These are phyloP conservation scores for Gambusia affinis DNA, from an alignment of 2,113 vertebrate genomes.

Conservation along the genomic window DNA sequence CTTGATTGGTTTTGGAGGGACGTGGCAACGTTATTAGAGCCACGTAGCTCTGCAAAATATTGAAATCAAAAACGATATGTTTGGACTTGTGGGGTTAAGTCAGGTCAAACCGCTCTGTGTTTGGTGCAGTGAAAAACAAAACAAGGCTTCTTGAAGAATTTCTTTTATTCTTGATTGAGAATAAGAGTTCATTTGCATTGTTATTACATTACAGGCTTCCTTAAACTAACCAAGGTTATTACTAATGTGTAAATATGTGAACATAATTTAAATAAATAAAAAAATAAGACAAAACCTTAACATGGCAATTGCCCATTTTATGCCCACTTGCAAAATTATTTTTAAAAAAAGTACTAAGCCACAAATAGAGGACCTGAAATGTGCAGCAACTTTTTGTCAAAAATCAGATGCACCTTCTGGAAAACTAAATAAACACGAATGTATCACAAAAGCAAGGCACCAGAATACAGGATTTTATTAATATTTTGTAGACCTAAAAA, in stretches of 20 bases:
- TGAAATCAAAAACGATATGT: background rate
- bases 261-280: slow-evolving; percentile 92
- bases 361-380: slow-evolving; percentile 41
- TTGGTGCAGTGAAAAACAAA: background rate
- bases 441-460: slow-evolving; percentile 86
- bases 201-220: slow-evolving; percentile 83
- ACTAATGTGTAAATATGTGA: slow-evolving; percentile 80
- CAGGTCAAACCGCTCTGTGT: background rate
- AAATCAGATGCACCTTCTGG: slow-evolving; percentile 41
- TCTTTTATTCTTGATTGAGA: slow-evolving; percentile 84
- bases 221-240: slow-evolving; percentile 74
- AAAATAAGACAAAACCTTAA: slow-evolving; percentile 77
- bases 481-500: slow-evolving; percentile 33
- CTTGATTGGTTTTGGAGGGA: background rate
- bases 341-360: slow-evolving; percentile 25
- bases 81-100: background rate
- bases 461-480: slow-evolving; percentile 25
- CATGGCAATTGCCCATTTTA: slow-evolving; percentile 84
- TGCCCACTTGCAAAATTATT: slow-evolving; percentile 74
- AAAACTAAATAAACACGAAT: slow-evolving; percentile 48
- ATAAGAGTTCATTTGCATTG: slow-evolving; percentile 81
- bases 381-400: slow-evolving; percentile 28
- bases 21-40: background rate
- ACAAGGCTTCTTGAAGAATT: slow-evolving; percentile 20
- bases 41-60: background rate